phyloP scores from a whole-genome alignment of 2,888 invertebrate species.

The Drosophila maculinotata region DNA sequence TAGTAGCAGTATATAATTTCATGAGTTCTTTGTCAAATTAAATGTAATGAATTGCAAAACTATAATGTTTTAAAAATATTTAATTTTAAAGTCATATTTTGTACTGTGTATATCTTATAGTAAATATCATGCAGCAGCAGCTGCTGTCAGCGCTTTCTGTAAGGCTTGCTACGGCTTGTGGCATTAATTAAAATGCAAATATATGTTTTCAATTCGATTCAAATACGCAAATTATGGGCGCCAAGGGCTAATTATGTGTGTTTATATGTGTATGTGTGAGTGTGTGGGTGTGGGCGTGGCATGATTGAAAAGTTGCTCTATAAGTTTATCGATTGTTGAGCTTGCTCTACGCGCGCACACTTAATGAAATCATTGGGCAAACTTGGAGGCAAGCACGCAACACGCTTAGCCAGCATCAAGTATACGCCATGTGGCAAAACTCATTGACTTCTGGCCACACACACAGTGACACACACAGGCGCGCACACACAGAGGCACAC shows the following conservation, averaged over 20 bases:
- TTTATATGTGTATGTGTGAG: neutral
- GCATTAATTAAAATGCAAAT: conserved; percentile 57
- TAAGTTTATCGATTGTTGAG: conserved; percentile 60
- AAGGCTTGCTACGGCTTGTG: conserved; percentile 16
- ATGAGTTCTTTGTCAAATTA: too few species aligned
- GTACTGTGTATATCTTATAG: too few species aligned
- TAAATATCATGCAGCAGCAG: too few species aligned
- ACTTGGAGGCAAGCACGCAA: conserved; percentile 46
- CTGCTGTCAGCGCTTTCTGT: conserved; percentile 31
- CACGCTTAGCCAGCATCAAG: conserved; percentile 55
- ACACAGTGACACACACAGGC: conserved; percentile 3
- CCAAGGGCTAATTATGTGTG: conserved; percentile 48
- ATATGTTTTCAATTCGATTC: conserved; percentile 60
- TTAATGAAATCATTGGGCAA: conserved; percentile 76
- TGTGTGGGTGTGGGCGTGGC: conserved; percentile 7
- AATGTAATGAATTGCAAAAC: too few species aligned
- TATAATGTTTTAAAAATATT: too few species aligned
- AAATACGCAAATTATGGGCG: conserved; percentile 39
- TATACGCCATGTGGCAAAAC: conserved; percentile 73
- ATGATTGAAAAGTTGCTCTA: conserved; percentile 44
- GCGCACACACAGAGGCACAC: conserved; percentile 3
- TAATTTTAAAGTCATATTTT: too few species aligned
- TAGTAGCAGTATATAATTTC: too few species aligned
- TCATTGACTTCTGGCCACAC: conserved; percentile 68
- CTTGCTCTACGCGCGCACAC: conserved; percentile 34